Base-by-base conservation (phyloP, 2,113 vertebrate genomes). In the Coturnix japonica region DNA sequence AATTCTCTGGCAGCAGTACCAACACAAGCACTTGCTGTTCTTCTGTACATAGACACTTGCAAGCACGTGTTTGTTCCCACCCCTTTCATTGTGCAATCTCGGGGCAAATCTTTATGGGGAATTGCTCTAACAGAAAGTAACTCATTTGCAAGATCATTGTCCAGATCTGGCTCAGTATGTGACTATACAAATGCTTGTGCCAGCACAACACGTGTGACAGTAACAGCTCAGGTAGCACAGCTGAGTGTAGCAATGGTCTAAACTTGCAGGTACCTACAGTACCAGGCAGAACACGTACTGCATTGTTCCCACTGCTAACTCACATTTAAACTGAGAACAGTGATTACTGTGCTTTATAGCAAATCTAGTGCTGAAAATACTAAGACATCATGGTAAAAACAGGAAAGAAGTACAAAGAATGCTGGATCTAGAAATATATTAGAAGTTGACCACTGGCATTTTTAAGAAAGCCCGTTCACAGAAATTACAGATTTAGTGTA, bases 1-100 rank as follows among this genome's bases (percentile, higher is more conserved):
- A 89, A 89, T 80, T 74, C 89, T 85, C 79, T 95, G 85, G 67
- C 79, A 95, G 51, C 73, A 63, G 69, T n/a, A 91, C 41, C 66
- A 43, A 14, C 20, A 26, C 33, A 53, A 65, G 77, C 77, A 46
- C 37, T 95, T 74, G 79, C 75, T 85, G 25, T 91, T 91, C 87
- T 85, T 49, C 87, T 1, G 3, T 85, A 44, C 31, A 46, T 22
- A 87, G 63, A 80, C 67, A 56, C 15, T 77, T 73, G 69, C 51
- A 67, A 44, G 56, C 73, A 60, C 0, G 25, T 91, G 87, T 79
- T 94, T 91, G 82, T 64, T 91, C 39, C 82, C 69, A 80, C 60
- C 79, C n/a, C n/a, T 67, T 89, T 39, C 51, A 1, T 87, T 94
- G 82, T 77, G 87, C 69, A 91, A 83, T 66, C 61, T 89, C 56